Percentiles rank a stretch among this genome's conserved stretches.
phyloP scores from a whole-genome alignment of 2,113 vertebrate species.

The Rhynchomys soricoides region DNA sequence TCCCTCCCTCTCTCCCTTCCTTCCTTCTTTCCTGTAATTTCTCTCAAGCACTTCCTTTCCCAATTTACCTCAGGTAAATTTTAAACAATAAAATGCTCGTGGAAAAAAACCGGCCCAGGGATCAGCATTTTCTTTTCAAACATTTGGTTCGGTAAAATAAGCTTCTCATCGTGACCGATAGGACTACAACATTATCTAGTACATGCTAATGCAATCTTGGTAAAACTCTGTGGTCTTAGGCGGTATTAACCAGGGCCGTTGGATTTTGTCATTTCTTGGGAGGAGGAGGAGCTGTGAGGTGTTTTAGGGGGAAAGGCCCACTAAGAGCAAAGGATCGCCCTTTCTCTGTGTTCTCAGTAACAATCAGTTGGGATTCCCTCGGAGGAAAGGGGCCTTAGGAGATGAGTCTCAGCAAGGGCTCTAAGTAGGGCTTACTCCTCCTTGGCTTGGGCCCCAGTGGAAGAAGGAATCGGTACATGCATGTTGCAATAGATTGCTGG shows the following conservation, averaged over 20 bases:
- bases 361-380: neutral
- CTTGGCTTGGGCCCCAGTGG: neutral
- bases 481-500: constrained; percentile 31
- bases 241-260: neutral
- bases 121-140: neutral
- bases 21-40: neutral
- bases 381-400: constrained; percentile 61
- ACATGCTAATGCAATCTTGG: neutral
- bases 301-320: neutral
- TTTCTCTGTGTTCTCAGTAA: neutral
- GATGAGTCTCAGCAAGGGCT: constrained; percentile 49
- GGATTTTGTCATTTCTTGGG: neutral
- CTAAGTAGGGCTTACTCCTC: neutral
- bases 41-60: neutral
- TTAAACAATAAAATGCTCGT: neutral
- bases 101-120: neutral
- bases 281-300: neutral
- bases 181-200: neutral
- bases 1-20: neutral
- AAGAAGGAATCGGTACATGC: neutral
- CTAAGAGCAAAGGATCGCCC: neutral
- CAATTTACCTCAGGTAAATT: neutral
- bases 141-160: neutral
- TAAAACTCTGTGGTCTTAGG: neutral
- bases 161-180: neutral